Base-by-base conservation (phyloP, 2,888 invertebrate species). In the Phragmatobia fuliginosa region DNA sequence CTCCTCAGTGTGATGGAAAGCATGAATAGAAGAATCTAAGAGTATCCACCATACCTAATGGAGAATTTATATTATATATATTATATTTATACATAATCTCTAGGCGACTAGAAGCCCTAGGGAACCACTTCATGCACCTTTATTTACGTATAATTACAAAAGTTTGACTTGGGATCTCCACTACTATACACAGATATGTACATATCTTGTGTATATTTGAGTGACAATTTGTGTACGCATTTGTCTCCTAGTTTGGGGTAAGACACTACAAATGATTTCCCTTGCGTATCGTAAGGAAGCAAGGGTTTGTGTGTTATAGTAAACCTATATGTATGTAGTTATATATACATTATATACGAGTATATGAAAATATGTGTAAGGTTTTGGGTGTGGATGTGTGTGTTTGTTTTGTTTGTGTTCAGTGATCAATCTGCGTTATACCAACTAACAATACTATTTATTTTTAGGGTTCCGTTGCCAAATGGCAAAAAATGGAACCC, bases 231-330 rank as follows among this genome's bases (percentile, higher is more conserved):
- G 45, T 45, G 28, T 5, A 41, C 41, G 41, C 28, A 11, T 65
- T 36, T 33, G 52, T 8, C 33, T 18, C n/a, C 16, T 25, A 10
- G 25, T 33, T 25, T 7, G 18, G n/a, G 33, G 16, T 21, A 10
- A 56, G 25, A 56, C n/a, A n/a, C 56, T 56, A 65, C 52, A 16
- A 36, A 65, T 65, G 56, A 65, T 65, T 56, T 56, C 64, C 64
- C 56, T 21, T 21, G 64, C 10, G 56, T 33, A 36, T 38, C 64
- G 64, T 65, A 36, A 36, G 41, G 11, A 41, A 18, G 36, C 25
- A 28, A 65, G 56, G 56, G 64, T 36, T 36, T 52, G 28, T 28
- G 10, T 21, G 21, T 45, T 31, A 45, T 41, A 45, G 21, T 41
- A 31, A 1, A n/a, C 10, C n/a, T 25, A 16, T 16, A 38, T 38